Conservation (phyloP, 2,888 invertebrate species). For the Incurvaria masculella region DNA sequence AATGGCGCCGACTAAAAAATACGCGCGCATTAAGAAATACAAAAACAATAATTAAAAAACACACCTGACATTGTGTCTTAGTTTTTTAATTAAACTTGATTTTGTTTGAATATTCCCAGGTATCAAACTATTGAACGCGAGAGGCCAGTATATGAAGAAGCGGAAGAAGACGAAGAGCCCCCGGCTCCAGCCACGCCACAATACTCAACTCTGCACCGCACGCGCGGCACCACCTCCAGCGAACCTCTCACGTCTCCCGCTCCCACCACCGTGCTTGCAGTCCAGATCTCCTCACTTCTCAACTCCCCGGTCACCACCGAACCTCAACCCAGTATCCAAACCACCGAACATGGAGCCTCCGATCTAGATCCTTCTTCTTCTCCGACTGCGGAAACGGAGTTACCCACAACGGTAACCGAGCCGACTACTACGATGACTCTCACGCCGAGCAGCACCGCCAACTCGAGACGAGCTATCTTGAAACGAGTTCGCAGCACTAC, state of each 20-base stretch:
- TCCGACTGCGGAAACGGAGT: conserved; percentile 6
- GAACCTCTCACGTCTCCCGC: conserved; percentile 24
- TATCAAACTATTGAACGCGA: conserved; percentile 31
- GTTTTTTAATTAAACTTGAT: too few species aligned
- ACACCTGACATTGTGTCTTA: too few species aligned
- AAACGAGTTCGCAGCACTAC: conserved; percentile 24
- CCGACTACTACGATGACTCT: conserved; percentile 24
- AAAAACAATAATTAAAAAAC: too few species aligned
- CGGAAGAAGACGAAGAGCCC: conserved; percentile 34
- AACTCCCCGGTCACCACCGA: conserved; percentile 29
- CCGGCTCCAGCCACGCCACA: conserved; percentile 37
- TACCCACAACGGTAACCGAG: conserved; percentile 21
- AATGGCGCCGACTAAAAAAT: too few species aligned
- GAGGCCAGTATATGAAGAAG: conserved; percentile 21
- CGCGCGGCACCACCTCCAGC: conserved; percentile 28
- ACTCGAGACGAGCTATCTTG: conserved; percentile 26
- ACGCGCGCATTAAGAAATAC: too few species aligned
- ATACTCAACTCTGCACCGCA: conserved; percentile 38
- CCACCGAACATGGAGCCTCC: conserved; percentile 22
- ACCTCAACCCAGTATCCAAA: conserved; percentile 22
- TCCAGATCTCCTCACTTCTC: conserved; percentile 45
- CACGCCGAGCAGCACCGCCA: conserved; percentile 22
- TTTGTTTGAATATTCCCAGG: too few species aligned
- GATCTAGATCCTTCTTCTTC: conserved; percentile 23
- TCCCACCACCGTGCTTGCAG: conserved; percentile 42